These are phyloP conservation scores for Virgularia gustaviana DNA, from an alignment of 92 coral and sea anemone genomes.

Conservation along the genomic window DNA sequence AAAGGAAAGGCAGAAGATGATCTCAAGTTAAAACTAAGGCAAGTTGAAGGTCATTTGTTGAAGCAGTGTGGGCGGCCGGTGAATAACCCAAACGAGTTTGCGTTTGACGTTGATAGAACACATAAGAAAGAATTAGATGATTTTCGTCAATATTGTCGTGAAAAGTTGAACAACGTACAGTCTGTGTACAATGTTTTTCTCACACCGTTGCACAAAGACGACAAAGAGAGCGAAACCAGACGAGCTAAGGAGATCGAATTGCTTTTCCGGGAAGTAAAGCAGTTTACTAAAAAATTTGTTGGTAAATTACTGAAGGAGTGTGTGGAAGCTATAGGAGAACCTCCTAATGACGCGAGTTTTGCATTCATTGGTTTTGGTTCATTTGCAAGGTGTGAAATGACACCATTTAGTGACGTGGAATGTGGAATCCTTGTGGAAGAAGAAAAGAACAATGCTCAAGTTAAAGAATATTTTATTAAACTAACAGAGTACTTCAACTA, in stretches of 20 bases:
- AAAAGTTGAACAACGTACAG: conserved; percentile 6
- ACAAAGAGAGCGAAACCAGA: conserved; percentile 19
- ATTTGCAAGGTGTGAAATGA: conserved; percentile 18
- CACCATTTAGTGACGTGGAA: conserved; percentile 27
- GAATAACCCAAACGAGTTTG: background rate
- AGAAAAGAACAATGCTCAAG: background rate
- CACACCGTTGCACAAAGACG: conserved; percentile 8
- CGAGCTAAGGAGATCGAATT: background rate
- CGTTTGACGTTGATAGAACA: conserved; percentile 7
- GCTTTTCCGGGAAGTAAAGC: conserved; percentile 8
- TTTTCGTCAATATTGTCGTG: conserved; percentile 10
- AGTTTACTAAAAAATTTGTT: conserved; percentile 11
- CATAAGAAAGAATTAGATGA: conserved; percentile 15
- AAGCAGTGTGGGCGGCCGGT: conserved; percentile 8
- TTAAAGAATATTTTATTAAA: conserved; percentile 16
- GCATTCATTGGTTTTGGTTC: conserved; percentile 30
- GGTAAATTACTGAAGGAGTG: conserved; percentile 13
- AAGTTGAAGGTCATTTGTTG: conserved; percentile 3
- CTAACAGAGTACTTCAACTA: conserved; percentile 24
- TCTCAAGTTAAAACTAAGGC: conserved; percentile 3
- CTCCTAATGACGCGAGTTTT: conserved; percentile 8
- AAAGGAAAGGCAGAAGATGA: conserved; percentile 4
- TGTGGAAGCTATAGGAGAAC: conserved; percentile 1
- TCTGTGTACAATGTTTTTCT: background rate
- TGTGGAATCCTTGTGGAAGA: conserved; percentile 13